Evolutionary conservation across 2,113 vertebrate genomes (phyloP), one percentile per base, ranked within the genome.

Genomic region (Rhombomys opimus): DNA sequence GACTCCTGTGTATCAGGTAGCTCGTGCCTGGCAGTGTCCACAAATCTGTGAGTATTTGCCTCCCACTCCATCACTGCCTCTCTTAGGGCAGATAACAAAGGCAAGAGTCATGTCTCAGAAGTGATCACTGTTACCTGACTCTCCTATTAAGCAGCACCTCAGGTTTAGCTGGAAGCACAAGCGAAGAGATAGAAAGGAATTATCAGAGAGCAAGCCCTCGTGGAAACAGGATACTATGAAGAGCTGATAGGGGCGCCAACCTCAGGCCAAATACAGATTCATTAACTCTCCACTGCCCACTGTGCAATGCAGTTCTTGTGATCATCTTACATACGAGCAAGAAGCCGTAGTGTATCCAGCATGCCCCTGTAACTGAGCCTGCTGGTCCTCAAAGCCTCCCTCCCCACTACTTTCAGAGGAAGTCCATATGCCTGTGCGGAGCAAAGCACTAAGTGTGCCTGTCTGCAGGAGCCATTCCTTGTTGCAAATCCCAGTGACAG

Each of bases 1-100:
- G 91, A 80, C 89, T 84, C 22, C 22, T 41, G 0, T 30, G 82
- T 95, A 96, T 98, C 97, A 94, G 82, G 89, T 98, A 65, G 77
- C 97, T 75, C 30, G 25, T 80, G 96, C 87, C 96, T 92, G 88
- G 82, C 94, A 68, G 94, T 59, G 94, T 95, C 81, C 91, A 95
- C 89, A 97, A 95, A 95, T 94, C 94, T 77, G n/a, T 23, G 91
- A 80, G 87, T 50, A 87, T 96, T 91, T 73, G 76, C 84, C 8
- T 86, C 86, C 82, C 92, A 93, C 65, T 70, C 93, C 77, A 85
- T 96, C 86, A 52, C 41, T 61, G 92, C n/a, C 77, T 93, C 91
- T 93, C 73, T 89, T 82, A 80, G 84, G 91, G 73, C 76, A 94
- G 96, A 95, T 82, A 96, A 97, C 88, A 97, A 97, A 96, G 94